Evolutionary conservation across 2,888 invertebrate species (phyloP), one percentile per base, ranked within the genome.

Genomic region (Synergus japonicus): DNA sequence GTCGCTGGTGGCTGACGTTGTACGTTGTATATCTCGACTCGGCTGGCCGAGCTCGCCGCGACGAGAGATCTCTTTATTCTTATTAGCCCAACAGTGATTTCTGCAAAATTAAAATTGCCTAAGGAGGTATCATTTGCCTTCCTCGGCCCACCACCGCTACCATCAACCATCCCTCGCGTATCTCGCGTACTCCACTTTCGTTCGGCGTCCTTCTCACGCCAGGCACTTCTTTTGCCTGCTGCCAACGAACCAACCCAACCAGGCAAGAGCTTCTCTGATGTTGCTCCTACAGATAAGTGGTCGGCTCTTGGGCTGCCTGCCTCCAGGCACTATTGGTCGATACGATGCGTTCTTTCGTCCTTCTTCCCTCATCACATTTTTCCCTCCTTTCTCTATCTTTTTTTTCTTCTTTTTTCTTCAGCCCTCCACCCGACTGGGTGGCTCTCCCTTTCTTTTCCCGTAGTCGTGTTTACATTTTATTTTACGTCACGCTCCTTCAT

Each of bases 21-120:
- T 87, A 84, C 29, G 29, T 29, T 29, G 29, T 29, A 29, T 87
- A 87, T 87, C 86, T 86, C 86, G 83, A 49, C 86, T 86, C 84
- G 84, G 73, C 82, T 79, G 79, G 82, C 79, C 84, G 69, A 82
- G 82, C 87, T 87, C 85, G 83, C 83, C 85, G 83, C 86, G 85
- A 81, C 76, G 82, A 82, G 87, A 89, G 88, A 89, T 89, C 88
- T 90, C 90, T 90, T 91, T 89, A 90, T 91, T 90, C 90, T 90
- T 91, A 91, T 91, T 91, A 91, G 90, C 88, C 89, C 89, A 90
- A 89, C 91, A 89, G 90, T 90, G 91, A 91, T 91, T 91, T 90
- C 89, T 90, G 90, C 86, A 90, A 91, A 91, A 92, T 91, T 92
- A 92, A 92, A 92, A 92, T 91, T 90, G 91, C 91, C 91, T 89